Conservation (phyloP, 2,113 vertebrate species). For the Pedionomus torquatus region DNA sequence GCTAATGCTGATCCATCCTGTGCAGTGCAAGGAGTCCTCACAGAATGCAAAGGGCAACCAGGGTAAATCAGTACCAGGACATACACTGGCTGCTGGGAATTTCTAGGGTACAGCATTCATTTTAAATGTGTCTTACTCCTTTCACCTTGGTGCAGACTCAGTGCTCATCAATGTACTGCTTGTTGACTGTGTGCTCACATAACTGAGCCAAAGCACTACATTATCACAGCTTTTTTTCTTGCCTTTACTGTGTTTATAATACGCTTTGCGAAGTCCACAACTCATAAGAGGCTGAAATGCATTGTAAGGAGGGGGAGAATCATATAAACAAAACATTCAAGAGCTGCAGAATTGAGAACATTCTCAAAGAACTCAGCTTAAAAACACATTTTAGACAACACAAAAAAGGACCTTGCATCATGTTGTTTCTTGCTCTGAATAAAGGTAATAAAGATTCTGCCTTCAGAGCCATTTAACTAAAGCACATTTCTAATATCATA, state of each 20-base stretch:
- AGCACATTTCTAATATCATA: constrained; percentile 24
- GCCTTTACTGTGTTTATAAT: neutral
- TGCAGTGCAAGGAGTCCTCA: neutral
- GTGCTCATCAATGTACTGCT: neutral
- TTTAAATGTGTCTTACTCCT: neutral
- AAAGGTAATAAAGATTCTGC: constrained; percentile 12
- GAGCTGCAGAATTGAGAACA: neutral
- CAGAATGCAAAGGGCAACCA: neutral
- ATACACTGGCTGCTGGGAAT: neutral
- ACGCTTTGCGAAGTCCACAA: neutral
- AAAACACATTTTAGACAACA: neutral
- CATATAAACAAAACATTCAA: neutral
- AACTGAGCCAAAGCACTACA: neutral
- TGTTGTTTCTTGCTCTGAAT: neutral
- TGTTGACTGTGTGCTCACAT: neutral
- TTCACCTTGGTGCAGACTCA: neutral
- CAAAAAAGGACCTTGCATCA: neutral
- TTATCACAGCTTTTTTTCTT: neutral
- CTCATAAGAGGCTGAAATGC: neutral
- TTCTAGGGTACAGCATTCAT: neutral
- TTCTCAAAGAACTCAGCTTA: neutral
- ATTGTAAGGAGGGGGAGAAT: neutral
- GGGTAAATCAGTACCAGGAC: neutral
- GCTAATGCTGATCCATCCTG: neutral
- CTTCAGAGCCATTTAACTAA: neutral